These are phyloP conservation scores for Phthorimaea operculella DNA, from an alignment of 1,140 invertebrate genomes.

Conservation along the genomic window DNA sequence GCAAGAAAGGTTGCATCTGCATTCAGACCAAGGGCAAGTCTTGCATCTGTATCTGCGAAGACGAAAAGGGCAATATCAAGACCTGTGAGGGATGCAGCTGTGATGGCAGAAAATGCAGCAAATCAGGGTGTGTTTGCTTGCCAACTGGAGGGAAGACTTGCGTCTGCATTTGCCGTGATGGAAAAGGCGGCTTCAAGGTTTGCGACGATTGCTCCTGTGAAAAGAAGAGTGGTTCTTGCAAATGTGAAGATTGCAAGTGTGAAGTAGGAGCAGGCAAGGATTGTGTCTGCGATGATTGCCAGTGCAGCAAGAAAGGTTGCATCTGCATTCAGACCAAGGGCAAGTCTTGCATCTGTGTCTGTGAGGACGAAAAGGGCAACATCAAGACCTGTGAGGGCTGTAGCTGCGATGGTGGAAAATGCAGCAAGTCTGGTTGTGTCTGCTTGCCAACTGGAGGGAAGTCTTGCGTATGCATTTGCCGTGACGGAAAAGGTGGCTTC, in stretches of 20 bases:
- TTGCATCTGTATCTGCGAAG: slow-evolving; percentile 24
- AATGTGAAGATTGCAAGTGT: slow-evolving; percentile 5
- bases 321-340: slow-evolving; percentile 26
- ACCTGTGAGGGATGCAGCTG: slow-evolving; percentile 28
- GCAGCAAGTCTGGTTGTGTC: slow-evolving; percentile 17
- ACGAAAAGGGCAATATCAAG: slow-evolving; percentile 22
- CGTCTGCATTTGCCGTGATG: slow-evolving; percentile 25
- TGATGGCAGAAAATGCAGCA: slow-evolving; percentile 2
- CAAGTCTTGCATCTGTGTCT: slow-evolving; percentile 24
- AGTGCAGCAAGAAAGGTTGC: slow-evolving; percentile 20
- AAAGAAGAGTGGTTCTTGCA: background rate
- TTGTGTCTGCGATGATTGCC: background rate
- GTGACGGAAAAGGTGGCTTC: slow-evolving; percentile 18
- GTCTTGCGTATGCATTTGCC: slow-evolving; percentile 29
- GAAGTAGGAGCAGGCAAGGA: background rate
- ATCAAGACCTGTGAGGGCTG: slow-evolving; percentile 5
- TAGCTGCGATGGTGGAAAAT: slow-evolving; percentile 12
- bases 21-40: slow-evolving; percentile 23
- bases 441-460: slow-evolving; percentile 21
- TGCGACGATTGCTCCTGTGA: slow-evolving; percentile 24
- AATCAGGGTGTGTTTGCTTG: background rate
- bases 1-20: slow-evolving; percentile 25
- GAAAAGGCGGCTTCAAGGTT: slow-evolving; percentile 16
- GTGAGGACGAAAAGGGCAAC: slow-evolving; percentile 17
- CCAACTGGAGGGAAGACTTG: slow-evolving; percentile 11